Evolutionary conservation across 1,140 invertebrate species (phyloP).

Genomic region (Hyphantria cunea): DNA sequence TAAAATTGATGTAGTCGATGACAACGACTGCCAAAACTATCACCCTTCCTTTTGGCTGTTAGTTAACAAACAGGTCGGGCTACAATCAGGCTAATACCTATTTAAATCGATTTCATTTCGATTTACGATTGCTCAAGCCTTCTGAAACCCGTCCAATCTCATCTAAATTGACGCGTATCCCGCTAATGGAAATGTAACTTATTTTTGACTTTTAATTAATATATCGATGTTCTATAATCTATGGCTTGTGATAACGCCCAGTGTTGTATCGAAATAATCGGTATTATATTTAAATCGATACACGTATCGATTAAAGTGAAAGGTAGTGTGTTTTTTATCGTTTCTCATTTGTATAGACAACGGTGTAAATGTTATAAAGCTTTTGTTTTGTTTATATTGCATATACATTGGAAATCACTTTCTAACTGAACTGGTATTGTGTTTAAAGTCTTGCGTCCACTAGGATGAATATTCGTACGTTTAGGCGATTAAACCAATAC

Average conservation of each 20-base stretch:
- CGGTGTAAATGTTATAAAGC: not conserved
- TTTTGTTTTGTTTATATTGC: not conserved
- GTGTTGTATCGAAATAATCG: constrained; percentile 3
- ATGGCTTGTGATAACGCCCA: constrained; percentile 7
- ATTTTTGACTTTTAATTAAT: constrained; percentile 6
- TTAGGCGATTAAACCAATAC: too few species aligned
- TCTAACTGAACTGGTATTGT: too few species aligned
- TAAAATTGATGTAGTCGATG: too few species aligned
- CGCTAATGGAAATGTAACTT: constrained; percentile 4
- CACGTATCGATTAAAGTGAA: not conserved
- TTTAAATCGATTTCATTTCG: not conserved
- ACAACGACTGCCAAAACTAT: too few species aligned
- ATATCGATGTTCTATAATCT: constrained; percentile 1
- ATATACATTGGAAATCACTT: too few species aligned
- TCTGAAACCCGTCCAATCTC: constrained; percentile 3
- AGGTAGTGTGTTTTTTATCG: not conserved
- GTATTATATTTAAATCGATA: constrained; percentile 8
- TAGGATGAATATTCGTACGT: too few species aligned
- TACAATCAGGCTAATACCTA: too few species aligned
- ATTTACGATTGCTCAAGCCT: not conserved
- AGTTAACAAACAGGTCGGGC: too few species aligned
- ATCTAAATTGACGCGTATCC: constrained; percentile 4
- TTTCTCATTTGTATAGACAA: not conserved
- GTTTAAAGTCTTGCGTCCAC: too few species aligned
- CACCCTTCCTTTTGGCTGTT: too few species aligned